Evolutionary conservation across 37 sponge, comb jelly and placozoan genomes (phyloP).

Genomic region (Petrosia ficiformis): DNA sequence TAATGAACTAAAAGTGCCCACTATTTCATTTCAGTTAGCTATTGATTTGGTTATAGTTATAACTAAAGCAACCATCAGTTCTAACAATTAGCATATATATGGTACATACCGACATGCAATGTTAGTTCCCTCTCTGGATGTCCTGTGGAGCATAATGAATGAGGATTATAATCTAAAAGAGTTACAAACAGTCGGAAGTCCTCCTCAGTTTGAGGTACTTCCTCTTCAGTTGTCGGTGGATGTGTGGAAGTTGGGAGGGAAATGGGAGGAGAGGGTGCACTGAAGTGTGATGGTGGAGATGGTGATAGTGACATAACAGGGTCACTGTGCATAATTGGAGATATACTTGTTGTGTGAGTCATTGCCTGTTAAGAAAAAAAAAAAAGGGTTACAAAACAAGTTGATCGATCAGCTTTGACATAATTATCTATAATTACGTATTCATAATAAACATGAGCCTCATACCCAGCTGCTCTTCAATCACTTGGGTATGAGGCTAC

Average conservation of each 20-base stretch:
- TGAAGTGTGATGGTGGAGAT: neutral
- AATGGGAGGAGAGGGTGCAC: neutral
- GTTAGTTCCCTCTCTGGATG: conserved; percentile 62
- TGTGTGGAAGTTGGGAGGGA: neutral
- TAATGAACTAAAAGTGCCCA: too few species aligned
- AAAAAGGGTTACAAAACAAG: too few species aligned
- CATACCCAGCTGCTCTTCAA: too few species aligned
- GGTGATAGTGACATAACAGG: too few species aligned
- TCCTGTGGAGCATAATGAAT: conserved; percentile 65
- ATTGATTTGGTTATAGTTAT: neutral
- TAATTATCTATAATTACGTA: too few species aligned
- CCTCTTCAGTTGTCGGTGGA: neutral
- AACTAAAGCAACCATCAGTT: neutral
- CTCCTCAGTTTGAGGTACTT: neutral
- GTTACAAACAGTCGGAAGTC: conserved; percentile 65
- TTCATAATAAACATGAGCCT: too few species aligned
- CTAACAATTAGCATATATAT: neutral
- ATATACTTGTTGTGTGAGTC: too few species aligned
- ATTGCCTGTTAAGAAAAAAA: too few species aligned
- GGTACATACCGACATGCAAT: neutral
- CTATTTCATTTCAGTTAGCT: too few species aligned
- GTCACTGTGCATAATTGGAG: too few species aligned
- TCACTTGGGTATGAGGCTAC: too few species aligned
- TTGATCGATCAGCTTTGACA: too few species aligned
- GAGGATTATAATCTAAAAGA: conserved; percentile 71